phyloP scores from a whole-genome alignment of 2,888 invertebrate genomes.

The Mesorhabditis belari region DNA sequence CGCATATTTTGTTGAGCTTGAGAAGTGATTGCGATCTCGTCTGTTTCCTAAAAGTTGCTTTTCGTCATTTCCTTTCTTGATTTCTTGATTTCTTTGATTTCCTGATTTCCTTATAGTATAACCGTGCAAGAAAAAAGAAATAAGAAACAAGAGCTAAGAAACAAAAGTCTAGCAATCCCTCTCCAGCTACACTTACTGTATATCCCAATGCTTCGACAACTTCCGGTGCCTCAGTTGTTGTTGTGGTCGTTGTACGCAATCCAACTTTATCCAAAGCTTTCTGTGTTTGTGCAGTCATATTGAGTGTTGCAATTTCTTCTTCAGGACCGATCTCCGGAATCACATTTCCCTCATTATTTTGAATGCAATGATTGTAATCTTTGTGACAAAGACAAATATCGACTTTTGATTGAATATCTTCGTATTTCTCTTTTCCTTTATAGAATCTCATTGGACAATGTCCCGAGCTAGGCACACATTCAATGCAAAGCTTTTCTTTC shows the following conservation, averaged over 20 bases:
- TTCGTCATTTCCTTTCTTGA: not conserved
- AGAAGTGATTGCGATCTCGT: conserved; percentile 49
- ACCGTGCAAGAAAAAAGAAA: no score
- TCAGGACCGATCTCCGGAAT: conserved; percentile 48
- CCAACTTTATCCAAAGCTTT: not conserved
- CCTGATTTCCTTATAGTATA: no score
- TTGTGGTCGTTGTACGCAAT: conserved; percentile 20
- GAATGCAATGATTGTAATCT: conserved; percentile 50
- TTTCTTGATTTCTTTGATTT: not conserved
- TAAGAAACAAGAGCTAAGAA: no score
- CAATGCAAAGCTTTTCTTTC: conserved; percentile 49
- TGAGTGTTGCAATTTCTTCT: conserved; percentile 35
- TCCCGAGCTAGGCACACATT: conserved; percentile 44
- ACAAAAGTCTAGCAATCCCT: not conserved
- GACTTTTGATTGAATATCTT: conserved; percentile 32
- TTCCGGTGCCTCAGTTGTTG: conserved; percentile 49
- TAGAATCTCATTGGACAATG: conserved; percentile 52
- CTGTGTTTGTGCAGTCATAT: conserved; percentile 18
- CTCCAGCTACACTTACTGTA: conserved; percentile 19
- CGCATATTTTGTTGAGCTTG: conserved; percentile 51
- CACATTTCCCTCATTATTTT: conserved; percentile 44
- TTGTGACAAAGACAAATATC: conserved; percentile 49
- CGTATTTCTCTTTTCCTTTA: conserved; percentile 28
- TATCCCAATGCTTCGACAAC: conserved; percentile 43
- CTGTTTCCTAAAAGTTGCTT: conserved; percentile 47